Evolutionary conservation across 2,797 vertebrate species (phyloP), one percentile per base, ranked within the genome.

Genomic region (Echeneis naucrates): DNA sequence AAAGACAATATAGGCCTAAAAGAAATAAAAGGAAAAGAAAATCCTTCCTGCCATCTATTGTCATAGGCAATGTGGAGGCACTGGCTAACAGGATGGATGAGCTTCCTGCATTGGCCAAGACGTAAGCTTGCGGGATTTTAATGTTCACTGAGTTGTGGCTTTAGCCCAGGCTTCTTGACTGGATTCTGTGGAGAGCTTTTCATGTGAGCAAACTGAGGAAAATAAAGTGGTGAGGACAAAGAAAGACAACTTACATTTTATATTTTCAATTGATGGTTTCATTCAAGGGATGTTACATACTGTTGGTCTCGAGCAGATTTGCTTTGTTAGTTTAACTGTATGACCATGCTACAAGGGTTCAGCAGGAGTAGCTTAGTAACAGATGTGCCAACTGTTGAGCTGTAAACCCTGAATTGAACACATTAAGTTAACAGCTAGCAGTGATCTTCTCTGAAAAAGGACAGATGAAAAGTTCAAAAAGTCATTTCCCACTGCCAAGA

Each of bases 31-130:
- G 27, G 40, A 37, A 51, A 68, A 30, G 63, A 67, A 75, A 83
- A 68, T 27, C 59, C 32, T 77, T 57, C 26, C 68, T 71, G 71
- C 73, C 60, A 73, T 87, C 71, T 80, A 59, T 72, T 80, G 67
- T 78, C 68, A 70, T 56, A 66, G 61, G 21, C 72, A 77, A 73
- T 48, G 61, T 69, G 72, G 66, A 77, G 71, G 54, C 19, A 2
- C 40, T 11, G 60, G 51, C 77, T 86, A 83, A 86, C 80, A 88
- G 85, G 86, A 91, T 77, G 83, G 79, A 91, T 89, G 88, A 86
- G 83, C 72, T 85, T 66, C 62, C 70, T 60, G 52, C 80, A 84
- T 70, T 80, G 83, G 62, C 59, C 55, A 53, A 55, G 82, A 85
- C 63, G 44, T 16, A 30, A 64, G 76, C 74, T 72, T 75, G 62